phyloP scores from a whole-genome alignment of 2,797 vertebrate genomes.

The Nasua narica region DNA sequence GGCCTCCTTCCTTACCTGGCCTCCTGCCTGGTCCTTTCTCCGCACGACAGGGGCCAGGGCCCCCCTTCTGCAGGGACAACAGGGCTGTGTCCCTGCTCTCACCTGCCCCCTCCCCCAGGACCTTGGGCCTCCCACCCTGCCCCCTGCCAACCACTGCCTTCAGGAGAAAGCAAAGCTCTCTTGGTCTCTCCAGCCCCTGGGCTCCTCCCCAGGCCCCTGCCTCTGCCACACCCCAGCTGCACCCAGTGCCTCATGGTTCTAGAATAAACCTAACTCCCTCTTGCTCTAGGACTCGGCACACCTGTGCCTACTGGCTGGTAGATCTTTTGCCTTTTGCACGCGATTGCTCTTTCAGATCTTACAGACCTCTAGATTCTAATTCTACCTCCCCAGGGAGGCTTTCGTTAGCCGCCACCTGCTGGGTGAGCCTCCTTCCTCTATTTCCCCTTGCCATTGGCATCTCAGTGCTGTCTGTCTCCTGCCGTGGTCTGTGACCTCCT shows the following conservation, averaged over 20 bases:
- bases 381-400: background rate
- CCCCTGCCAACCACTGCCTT: background rate
- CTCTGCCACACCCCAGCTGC: background rate
- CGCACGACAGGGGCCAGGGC: background rate
- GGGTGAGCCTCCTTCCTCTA: background rate
- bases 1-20: background rate
- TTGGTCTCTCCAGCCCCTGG: background rate
- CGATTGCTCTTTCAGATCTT: background rate
- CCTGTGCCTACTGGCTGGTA: background rate
- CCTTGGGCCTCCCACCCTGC: background rate
- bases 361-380: background rate
- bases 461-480: accelerated
- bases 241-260: accelerated
- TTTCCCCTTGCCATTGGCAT: background rate
- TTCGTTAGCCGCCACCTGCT: background rate
- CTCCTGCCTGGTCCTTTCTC: background rate
- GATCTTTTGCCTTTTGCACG: background rate
- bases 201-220: background rate
- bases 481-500: accelerated
- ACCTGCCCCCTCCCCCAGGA: background rate
- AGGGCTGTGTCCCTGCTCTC: background rate
- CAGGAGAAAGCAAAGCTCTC: background rate
- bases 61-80: background rate
- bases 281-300: background rate
- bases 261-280: background rate